Conservation (phyloP, 2,113 vertebrate genomes). For the Petroica traversi region DNA sequence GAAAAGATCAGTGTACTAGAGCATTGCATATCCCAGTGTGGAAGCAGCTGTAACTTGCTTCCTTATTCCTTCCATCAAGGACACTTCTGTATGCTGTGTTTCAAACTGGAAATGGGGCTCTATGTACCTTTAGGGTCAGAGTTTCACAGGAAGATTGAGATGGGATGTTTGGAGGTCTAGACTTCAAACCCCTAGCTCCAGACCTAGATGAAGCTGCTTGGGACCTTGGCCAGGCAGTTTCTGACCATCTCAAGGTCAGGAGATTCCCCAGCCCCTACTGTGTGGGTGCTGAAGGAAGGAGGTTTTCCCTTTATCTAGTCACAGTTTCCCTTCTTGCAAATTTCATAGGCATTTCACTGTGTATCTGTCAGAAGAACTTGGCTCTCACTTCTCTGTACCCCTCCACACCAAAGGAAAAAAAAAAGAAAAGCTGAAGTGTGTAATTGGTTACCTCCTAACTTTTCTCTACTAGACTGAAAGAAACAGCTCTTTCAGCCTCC, state of each 20-base stretch:
- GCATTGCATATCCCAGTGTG: accelerated
- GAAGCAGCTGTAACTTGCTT: background rate
- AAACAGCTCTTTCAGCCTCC: background rate
- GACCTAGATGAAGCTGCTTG: background rate
- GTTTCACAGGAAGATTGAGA: background rate
- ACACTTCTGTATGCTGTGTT: background rate
- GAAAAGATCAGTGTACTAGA: background rate
- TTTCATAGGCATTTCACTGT: background rate
- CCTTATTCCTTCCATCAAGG: background rate
- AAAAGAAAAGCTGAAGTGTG: background rate
- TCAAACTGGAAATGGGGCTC: background rate
- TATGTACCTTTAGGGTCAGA: background rate
- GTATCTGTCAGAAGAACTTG: background rate
- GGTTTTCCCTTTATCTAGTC: background rate
- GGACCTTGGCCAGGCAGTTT: background rate
- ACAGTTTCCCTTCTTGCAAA: background rate
- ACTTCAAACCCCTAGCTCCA: background rate
- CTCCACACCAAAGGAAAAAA: background rate
- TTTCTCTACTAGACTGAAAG: background rate
- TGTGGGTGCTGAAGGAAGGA: background rate
- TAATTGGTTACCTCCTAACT: background rate
- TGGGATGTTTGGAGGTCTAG: background rate
- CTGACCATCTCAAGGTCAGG: background rate
- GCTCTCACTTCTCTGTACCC: background rate
- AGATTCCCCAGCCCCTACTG: background rate